Percentiles rank a stretch among this genome's conserved stretches.
Evolutionary conservation across 2,797 vertebrate genomes (phyloP).

Genomic region (Podarcis lilfordi): DNA sequence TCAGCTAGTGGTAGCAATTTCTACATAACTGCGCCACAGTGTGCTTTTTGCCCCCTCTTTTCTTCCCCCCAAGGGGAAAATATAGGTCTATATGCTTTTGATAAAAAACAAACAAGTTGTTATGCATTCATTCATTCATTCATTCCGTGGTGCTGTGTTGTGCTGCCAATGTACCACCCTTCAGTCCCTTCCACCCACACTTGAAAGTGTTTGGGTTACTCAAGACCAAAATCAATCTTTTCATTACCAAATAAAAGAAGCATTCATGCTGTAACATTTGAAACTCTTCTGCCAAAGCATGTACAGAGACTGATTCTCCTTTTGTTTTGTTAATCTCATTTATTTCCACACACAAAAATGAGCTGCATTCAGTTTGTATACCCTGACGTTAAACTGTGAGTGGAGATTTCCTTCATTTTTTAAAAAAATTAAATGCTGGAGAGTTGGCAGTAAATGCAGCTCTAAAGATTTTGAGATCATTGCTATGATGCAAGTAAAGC

Average conservation of each 20-base stretch:
- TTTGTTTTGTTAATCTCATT: not conserved
- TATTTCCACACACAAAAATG: not conserved
- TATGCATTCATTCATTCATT: not conserved
- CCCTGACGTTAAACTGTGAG: not conserved
- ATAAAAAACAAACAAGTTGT: not conserved
- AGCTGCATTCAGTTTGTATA: not conserved
- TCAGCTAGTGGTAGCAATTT: not conserved
- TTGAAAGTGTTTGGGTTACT: constrained; percentile 3
- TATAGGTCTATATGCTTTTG: not conserved
- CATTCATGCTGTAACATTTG: not conserved
- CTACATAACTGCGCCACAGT: rapidly evolving
- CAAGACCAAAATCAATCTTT: constrained; percentile 15
- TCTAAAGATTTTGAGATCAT: not conserved
- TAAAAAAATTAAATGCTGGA: not conserved
- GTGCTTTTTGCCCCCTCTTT: not conserved
- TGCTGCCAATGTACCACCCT: not conserved
- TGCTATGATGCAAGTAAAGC: not conserved
- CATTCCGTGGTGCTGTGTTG: not conserved
- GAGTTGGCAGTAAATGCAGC: not conserved
- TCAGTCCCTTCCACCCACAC: not conserved
- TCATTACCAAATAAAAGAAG: constrained; percentile 19
- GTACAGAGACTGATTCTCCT: not conserved
- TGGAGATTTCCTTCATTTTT: not conserved
- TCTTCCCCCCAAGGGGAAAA: not conserved
- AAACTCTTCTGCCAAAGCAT: not conserved